Evolutionary conservation across 2,113 vertebrate species (phyloP), one percentile per base, ranked within the genome.

Genomic region (Siphamia tubifer): DNA sequence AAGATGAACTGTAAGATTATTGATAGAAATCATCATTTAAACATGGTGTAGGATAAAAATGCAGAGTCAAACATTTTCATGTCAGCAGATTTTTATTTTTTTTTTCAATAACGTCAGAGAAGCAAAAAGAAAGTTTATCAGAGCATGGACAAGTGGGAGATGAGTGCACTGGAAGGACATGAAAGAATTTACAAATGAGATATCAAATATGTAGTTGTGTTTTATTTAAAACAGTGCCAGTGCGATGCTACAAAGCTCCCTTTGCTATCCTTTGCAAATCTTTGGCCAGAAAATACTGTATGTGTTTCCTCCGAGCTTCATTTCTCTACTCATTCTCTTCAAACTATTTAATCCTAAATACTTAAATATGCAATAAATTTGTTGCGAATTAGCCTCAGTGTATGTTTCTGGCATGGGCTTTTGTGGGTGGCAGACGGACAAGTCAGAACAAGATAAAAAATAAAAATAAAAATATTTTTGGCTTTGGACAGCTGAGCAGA

Each of bases 51-150:
- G 38, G 10, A 62, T 32, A 66, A 70, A 85, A 84, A 51, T 82
- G 82, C 84, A 25, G 30, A 85, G 77, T 82, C 68, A 64, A 74
- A 74, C 76, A 34, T 74, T 81, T 79, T 60, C 32, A 64, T 64
- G 16, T 87, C 87, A 89, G 85, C 79, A 85, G 84, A 89, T 84
- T 61, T 13, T n/a, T n/a, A n/a, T n/a, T n/a, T n/a, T n/a, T n/a
- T n/a, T n/a, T 27, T 47, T 27, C 25, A 76, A 90, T 85, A 84
- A 38, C 20, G 20, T 62, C 39, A 27, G 53, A 74, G 42, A 38
- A 15, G 31, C 11, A 49, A 64, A 69, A 54, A 53, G 19, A 65
- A 68, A 38, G 31, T n/a, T 23, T 71, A 62, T 64, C 47, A 0
- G 39, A 67, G 42, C 30, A 51, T 76, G 38, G 40, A 55, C 36